Conservation (phyloP, 2,113 vertebrate species). For the Hypocryptadius cinnamomeus region DNA sequence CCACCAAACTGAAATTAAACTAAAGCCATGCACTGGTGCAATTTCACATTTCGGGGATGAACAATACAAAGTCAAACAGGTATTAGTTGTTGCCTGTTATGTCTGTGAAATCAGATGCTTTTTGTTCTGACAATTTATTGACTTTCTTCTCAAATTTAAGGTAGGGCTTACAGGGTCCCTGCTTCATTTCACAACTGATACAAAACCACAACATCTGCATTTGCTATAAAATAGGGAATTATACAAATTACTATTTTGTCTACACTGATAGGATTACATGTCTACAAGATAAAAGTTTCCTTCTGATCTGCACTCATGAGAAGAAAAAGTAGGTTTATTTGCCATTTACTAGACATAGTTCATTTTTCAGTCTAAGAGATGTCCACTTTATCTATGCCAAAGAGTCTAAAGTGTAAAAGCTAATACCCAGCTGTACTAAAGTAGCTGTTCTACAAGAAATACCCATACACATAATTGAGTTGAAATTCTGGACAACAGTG, state of each 20-base stretch:
- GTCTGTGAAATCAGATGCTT: background rate
- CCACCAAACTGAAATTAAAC: background rate
- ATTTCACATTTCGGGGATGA: background rate
- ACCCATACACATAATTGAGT: background rate
- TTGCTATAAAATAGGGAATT: background rate
- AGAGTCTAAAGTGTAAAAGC: background rate
- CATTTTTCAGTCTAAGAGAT: background rate
- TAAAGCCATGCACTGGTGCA: background rate
- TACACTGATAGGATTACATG: background rate
- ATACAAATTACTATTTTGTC: background rate
- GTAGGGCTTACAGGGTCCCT: background rate
- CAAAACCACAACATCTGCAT: background rate
- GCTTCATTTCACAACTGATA: background rate
- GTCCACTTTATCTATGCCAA: background rate
- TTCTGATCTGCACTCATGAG: background rate
- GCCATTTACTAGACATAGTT: background rate
- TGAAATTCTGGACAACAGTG: background rate
- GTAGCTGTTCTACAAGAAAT: background rate
- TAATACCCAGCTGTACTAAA: background rate
- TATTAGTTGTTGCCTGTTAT: background rate
- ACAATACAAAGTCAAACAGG: background rate
- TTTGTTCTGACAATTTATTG: background rate
- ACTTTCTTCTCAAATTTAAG: background rate
- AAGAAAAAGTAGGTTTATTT: background rate
- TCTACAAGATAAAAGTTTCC: background rate